Conservation (phyloP, 30 jellyfish, hydroid and myxozoan species). For the Nemopilema nomurai region DNA sequence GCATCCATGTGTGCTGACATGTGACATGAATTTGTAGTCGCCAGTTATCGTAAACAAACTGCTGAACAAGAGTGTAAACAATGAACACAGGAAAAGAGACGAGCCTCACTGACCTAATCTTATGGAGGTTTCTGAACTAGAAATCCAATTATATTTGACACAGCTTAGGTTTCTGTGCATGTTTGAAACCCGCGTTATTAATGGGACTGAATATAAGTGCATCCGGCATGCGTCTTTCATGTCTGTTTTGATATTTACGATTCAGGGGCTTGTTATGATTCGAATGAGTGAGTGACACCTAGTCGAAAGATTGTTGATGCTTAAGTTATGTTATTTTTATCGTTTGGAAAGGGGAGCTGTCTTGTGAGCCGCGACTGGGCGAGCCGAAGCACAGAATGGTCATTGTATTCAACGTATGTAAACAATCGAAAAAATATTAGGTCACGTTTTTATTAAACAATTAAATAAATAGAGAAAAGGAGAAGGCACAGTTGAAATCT, state of each 20-base stretch:
- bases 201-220: not conserved
- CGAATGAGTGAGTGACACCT: not conserved
- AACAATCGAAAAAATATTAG: too few relatives aligned
- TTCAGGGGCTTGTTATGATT: not conserved
- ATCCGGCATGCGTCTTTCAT: not conserved
- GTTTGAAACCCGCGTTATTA: not conserved
- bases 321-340: too few relatives aligned
- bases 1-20: not conserved
- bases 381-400: too few relatives aligned
- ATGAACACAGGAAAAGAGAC: not conserved
- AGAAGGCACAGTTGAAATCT: too few relatives aligned
- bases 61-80: not conserved
- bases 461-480: too few relatives aligned
- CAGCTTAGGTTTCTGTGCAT: not conserved
- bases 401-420: too few relatives aligned
- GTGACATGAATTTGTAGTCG: not conserved
- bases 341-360: too few relatives aligned
- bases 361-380: too few relatives aligned
- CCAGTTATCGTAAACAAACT: not conserved
- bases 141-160: not conserved
- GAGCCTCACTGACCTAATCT: constrained; percentile 2
- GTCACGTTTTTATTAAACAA: too few relatives aligned
- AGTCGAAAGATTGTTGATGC: not conserved
- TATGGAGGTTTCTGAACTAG: not conserved
- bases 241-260: not conserved